These are phyloP conservation scores for Cylindroiulus punctatus DNA, from an alignment of 2,888 invertebrate species.

Conservation along the genomic window DNA sequence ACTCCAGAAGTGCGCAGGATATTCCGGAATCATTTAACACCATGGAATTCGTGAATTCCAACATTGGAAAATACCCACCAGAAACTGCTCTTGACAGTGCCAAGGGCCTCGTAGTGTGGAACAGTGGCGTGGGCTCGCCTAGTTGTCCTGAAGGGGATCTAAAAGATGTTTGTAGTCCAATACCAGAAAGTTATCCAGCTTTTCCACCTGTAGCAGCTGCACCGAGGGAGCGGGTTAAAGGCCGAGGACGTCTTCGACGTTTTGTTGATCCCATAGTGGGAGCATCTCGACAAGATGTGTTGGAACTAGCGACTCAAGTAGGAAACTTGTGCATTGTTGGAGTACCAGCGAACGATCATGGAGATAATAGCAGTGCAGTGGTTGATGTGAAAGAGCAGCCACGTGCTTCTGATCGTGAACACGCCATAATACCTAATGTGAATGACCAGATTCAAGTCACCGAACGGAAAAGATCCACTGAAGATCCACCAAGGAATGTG, in stretches of 20 bases:
- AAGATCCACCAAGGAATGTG: not conserved
- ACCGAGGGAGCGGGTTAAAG: not conserved
- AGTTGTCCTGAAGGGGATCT: not conserved
- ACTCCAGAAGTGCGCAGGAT: not conserved
- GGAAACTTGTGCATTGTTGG: not conserved
- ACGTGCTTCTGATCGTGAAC: not conserved
- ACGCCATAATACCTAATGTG: not conserved
- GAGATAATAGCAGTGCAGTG: not conserved
- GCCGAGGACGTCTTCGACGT: not conserved
- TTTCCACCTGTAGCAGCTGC: not conserved
- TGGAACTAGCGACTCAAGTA: not conserved
- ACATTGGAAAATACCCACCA: not conserved
- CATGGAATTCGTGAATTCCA: slow-evolving; percentile 48
- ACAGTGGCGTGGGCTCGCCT: not conserved
- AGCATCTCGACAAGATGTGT: not conserved
- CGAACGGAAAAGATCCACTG: not conserved
- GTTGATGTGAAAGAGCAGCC: too few relatives aligned
- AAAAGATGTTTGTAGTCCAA: not conserved
- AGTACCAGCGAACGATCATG: not conserved
- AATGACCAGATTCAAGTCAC: not conserved
- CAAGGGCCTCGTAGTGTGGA: slow-evolving; percentile 33
- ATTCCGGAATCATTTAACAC: not conserved
- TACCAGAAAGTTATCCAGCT: not conserved
- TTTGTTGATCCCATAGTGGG: not conserved
- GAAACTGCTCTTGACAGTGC: not conserved